Conservation (phyloP, 2,888 invertebrate genomes). For the Dicyrtoma fusca region DNA sequence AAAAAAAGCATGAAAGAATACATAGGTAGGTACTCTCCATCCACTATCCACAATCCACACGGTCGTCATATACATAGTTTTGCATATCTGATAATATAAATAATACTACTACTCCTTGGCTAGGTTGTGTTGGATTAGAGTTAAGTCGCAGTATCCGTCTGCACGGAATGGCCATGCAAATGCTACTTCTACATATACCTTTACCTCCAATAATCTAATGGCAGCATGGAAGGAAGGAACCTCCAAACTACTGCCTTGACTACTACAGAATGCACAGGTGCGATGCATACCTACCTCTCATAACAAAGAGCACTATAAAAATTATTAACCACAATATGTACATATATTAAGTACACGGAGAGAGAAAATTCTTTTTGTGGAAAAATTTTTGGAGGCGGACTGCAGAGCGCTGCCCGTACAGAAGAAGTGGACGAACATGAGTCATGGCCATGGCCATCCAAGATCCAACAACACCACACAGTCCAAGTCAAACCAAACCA, state of each 20-base stretch:
- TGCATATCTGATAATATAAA: constrained; percentile 2
- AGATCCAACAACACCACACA: no score
- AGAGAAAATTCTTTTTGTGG: constrained; percentile 18
- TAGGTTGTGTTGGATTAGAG: not conserved
- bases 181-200: no score
- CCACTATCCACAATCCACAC: no score
- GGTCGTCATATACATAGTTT: not conserved
- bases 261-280: not conserved
- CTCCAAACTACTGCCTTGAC: not conserved
- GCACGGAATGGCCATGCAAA: no score
- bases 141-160: not conserved
- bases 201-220: no score
- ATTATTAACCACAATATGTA: no score
- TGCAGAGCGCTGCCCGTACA: constrained; percentile 14
- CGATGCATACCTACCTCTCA: no score
- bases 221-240: no score
- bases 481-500: not conserved
- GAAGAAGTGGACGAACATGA: constrained; percentile 19
- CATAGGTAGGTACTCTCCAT: no score
- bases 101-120: not conserved
- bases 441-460: constrained; percentile 35
- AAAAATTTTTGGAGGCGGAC: constrained; percentile 26
- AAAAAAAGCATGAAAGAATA: no score
- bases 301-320: no score
- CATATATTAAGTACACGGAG: not conserved